Base-by-base conservation (phyloP, 2,888 invertebrate genomes). In the Acholoe squamosa region DNA sequence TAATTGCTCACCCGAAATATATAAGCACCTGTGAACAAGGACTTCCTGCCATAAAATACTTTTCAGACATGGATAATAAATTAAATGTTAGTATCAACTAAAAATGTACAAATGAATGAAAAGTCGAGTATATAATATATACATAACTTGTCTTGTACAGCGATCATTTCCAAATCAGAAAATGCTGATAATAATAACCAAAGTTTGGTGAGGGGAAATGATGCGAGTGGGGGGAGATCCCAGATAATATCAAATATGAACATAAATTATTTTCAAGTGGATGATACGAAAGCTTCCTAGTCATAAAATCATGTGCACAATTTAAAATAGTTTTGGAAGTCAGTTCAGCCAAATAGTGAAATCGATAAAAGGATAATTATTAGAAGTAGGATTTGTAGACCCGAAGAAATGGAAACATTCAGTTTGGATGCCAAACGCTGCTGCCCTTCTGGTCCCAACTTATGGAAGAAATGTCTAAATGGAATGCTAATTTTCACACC, bases 1-100 rank as follows among this genome's bases (percentile, higher is more conserved):
- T 14, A 71, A 28, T 25, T 25, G 71, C 28, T 25, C 71, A n/a
- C 71, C 7, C 71, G 71, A 71, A 71, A 61, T 61, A 67, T 67
- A 28, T 71, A 71, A 71, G 71, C 71, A 71, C 71, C 71, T 28
- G 71, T 71, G 71, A 71, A 71, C 71, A 71, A 28, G 25, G 25
- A 14, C 14, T 61, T 14, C 19, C 19, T 25, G 25, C 25, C 28
- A n/a, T 71, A 71, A 71, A 71, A 71, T 31, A 71, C 31, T 5
- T 71, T 31, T 25, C 14, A 28, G 71, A 71, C 28, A 71, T n/a
- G 71, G 19, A 71, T 25, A 71, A 71, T 71, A 71, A 71, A 71
- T 71, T 28, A 71, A 71, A 25, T 28, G 71, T 28, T 71, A 71
- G 25, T 71, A 71, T 71, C 1, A 28, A 71, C 71, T 71, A 43